Conservation (phyloP, 2,113 vertebrate species). For the Cercopithecus mona region DNA sequence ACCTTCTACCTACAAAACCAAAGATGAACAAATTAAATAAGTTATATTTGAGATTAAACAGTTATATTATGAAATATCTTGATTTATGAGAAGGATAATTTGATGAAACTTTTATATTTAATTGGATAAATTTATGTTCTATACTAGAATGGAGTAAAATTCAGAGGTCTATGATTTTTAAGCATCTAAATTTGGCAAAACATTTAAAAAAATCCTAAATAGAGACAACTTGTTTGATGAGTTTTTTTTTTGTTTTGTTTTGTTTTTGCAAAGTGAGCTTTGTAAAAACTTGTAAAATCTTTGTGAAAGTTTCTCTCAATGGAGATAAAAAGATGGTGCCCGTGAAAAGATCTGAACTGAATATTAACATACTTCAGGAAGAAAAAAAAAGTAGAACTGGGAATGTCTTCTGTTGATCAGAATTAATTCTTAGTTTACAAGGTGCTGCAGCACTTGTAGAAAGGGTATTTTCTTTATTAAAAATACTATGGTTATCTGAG, state of each 20-base stretch:
- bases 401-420: not conserved
- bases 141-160: not conserved
- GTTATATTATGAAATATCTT: not conserved
- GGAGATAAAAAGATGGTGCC: not conserved
- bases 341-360: not conserved
- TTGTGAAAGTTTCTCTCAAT: not conserved
- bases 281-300: not conserved
- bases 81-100: not conserved
- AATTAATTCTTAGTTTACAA: not conserved
- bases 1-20: not conserved
- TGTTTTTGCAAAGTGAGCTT: not conserved
- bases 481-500: not conserved
- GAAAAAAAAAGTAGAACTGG: not conserved
- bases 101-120: not conserved
- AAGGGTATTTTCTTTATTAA: conserved; percentile 7
- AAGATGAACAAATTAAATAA: not conserved
- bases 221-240: not conserved
- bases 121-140: conserved; percentile 26
- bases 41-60: conserved; percentile 30
- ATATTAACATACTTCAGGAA: not conserved
- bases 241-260: not conserved
- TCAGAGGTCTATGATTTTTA: not conserved
- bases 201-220: not conserved
- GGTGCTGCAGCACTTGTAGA: not conserved
- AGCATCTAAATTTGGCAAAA: conserved; percentile 51